Base-by-base conservation (phyloP, 2,113 vertebrate species). In the Chelonoidis abingdonii region DNA sequence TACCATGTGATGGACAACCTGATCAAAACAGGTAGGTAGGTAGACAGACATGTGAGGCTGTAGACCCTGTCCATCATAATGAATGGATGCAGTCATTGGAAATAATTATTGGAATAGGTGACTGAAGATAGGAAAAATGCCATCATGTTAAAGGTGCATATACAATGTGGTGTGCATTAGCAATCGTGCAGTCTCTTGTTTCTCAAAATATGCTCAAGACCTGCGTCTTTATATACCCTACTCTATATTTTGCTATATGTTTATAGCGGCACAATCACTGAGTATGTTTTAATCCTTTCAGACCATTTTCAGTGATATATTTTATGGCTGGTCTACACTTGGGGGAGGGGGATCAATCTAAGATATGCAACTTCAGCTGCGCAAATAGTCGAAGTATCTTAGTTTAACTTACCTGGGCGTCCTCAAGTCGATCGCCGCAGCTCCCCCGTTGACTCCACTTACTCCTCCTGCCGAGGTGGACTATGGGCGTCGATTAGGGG, bases 241-340 rank as follows among this genome's bases (percentile, higher is more conserved):
- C 79, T 91, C 88, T 95, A 94, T 95, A 96, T 97, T 97, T 96
- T 91, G 35, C 96, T 94, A 89, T 87, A 95, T 95, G 86, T 88
- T 96, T 93, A 91, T 89, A 92, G 89, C 89, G 93, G 91, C 94
- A 91, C 96, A 94, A 38, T 94, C 95, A 92, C 96, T 95, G 94
- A 95, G 91, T 69, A 38, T 90, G 95, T 93, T 87, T 96, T 97
- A 93, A 95, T 95, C 92, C 96, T 89, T 83, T 88, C 95, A 92
- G 93, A 95, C 92, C 90, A 79, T 88, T 81, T 95, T 95, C 50
- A 85, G 95, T 89, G 90, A 95, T 90, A 92, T 95, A 94, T 96
- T 97, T 47, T 47, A 47, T 9, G 47, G 47, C 47, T 47, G 47
- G 47, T 10, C 47, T 47, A 47, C 47, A 47, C 47, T 47, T 44